Percentiles rank a stretch among this genome's conserved stretches.
phyloP scores from a whole-genome alignment of 2,888 invertebrate genomes.

The Rhamnusium bicolor region DNA sequence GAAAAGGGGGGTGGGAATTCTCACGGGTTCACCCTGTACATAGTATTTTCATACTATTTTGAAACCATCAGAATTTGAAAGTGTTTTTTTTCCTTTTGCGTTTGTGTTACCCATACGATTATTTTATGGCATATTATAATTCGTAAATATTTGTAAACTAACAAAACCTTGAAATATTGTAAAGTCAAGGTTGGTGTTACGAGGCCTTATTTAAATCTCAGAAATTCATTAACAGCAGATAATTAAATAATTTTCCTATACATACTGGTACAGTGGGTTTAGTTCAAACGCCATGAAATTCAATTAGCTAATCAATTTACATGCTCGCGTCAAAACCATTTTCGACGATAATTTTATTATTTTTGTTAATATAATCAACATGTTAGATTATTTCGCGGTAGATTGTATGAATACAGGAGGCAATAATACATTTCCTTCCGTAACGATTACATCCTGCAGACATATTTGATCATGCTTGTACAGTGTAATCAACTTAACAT shows the following conservation, averaged over 20 bases:
- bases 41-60: too few relatives aligned
- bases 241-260: background rate
- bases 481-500: too few relatives aligned
- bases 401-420: background rate
- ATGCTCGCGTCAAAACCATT: background rate
- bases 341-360: background rate
- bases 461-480: too few relatives aligned
- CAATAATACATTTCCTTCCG: conserved; percentile 10
- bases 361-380: background rate
- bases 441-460: conserved; percentile 23
- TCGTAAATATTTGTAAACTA: background rate
- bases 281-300: background rate
- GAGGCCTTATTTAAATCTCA: background rate
- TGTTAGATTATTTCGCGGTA: conserved; percentile 14
- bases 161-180: background rate
- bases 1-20: too few relatives aligned
- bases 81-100: too few relatives aligned
- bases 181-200: background rate
- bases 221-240: background rate
- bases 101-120: background rate
- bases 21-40: too few relatives aligned
- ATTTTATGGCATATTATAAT: background rate
- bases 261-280: background rate
- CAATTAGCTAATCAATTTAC: background rate
- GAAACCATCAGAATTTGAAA: too few relatives aligned